A percentile compares a stretch with the other conserved stretches of the same genome.
These are phyloP conservation scores for Pandion haliaetus DNA, from an alignment of 2,113 vertebrate species.

Conservation along the genomic window DNA sequence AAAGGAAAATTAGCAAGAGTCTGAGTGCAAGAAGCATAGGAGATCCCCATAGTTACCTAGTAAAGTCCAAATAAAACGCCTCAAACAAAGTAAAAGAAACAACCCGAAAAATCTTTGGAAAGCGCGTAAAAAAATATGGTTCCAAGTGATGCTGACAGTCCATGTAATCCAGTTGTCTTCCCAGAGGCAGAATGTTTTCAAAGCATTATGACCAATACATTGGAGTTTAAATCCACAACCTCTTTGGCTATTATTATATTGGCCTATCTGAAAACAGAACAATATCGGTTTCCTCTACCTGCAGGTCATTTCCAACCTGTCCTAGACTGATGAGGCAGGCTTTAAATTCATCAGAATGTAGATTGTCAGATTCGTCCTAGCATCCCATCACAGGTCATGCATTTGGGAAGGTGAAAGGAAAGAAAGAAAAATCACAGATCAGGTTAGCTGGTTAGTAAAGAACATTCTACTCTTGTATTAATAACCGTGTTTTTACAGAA, in stretches of 20 bases:
- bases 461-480: background rate
- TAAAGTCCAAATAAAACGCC: background rate
- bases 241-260: background rate
- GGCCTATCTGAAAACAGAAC: background rate
- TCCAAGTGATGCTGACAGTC: background rate
- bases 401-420: conserved; percentile 7
- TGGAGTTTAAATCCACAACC: background rate
- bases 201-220: background rate
- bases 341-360: conserved; percentile 69
- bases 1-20: background rate
- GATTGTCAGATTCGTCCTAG: conserved; percentile 60
- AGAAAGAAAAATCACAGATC: conserved; percentile 10
- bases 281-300: conserved; percentile 54
- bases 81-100: background rate
- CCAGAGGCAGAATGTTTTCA: background rate
- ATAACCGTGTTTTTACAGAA: background rate
- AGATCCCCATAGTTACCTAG: background rate
- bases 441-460: conserved; percentile 40
- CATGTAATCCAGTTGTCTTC: background rate
- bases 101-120: background rate
- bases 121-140: background rate
- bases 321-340: conserved; percentile 75
- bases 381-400: conserved; percentile 40
- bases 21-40: background rate
- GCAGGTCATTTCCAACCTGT: conserved; percentile 65